Conservation (phyloP, 2,797 vertebrate species). For the Adrianichthys oophorus region DNA sequence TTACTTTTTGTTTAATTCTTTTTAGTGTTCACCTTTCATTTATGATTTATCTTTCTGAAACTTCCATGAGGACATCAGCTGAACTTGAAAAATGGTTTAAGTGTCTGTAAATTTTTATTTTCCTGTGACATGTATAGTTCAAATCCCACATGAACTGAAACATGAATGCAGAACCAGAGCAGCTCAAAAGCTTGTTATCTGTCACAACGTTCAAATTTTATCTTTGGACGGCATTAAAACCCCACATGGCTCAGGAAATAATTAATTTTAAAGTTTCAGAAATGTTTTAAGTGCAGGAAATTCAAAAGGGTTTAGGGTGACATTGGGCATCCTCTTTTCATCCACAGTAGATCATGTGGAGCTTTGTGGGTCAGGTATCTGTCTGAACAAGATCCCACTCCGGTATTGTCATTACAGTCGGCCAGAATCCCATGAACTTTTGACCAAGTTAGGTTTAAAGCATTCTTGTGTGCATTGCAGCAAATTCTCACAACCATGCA, state of each 20-base stretch:
- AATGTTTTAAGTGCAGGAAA: slow-evolving; percentile 12
- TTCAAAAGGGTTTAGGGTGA: slow-evolving; percentile 23
- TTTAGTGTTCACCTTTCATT: neutral
- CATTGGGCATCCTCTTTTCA: slow-evolving; percentile 26
- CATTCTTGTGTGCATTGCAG: too few relatives aligned
- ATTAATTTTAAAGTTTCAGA: slow-evolving; percentile 25
- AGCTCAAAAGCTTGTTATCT: neutral
- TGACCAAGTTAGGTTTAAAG: too few relatives aligned
- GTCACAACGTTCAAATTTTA: neutral
- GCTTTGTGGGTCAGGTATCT: slow-evolving; percentile 16
- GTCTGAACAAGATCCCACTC: slow-evolving; percentile 9
- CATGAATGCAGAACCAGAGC: neutral
- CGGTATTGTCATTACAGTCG: neutral
- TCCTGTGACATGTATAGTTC: neutral
- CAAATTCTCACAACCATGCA: too few relatives aligned
- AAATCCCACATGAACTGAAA: neutral
- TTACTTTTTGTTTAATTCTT: neutral
- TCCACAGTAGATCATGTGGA: slow-evolving; percentile 27
- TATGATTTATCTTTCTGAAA: neutral
- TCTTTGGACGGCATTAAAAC: neutral
- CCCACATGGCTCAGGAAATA: slow-evolving; percentile 11
- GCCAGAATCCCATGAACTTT: too few relatives aligned
- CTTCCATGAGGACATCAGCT: neutral
- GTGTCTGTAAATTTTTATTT: neutral
- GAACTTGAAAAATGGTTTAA: neutral